Percentiles rank a stretch among this genome's conserved stretches.
phyloP scores from a whole-genome alignment of 2,888 invertebrate genomes.

The Brassicogethes aeneus region DNA sequence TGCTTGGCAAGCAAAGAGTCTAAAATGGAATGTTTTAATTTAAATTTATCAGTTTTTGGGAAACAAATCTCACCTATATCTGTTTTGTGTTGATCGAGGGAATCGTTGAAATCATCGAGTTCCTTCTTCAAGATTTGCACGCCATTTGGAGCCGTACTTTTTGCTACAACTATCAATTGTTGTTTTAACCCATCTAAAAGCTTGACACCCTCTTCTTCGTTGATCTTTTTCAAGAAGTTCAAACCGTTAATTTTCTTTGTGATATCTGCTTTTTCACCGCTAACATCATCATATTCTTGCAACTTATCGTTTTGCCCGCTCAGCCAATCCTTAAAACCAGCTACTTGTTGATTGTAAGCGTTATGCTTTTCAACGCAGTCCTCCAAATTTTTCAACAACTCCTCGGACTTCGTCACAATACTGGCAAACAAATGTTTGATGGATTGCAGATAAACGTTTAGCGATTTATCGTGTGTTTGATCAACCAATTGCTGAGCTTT shows the following conservation, averaged over 20 bases:
- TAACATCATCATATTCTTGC: constrained; percentile 70
- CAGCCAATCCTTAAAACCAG: constrained; percentile 76
- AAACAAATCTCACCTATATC: constrained; percentile 46
- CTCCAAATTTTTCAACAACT: constrained; percentile 74
- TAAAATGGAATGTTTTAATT: too few species aligned
- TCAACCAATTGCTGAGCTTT: constrained; percentile 87
- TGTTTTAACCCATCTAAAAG: constrained; percentile 60
- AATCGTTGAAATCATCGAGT: constrained; percentile 58
- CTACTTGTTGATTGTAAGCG: constrained; percentile 64
- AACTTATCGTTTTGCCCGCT: constrained; percentile 71
- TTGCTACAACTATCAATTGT: constrained; percentile 56
- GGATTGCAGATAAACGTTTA: constrained; percentile 78
- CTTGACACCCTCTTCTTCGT: constrained; percentile 54
- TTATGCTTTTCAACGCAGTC: constrained; percentile 80
- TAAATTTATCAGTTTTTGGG: neutral
- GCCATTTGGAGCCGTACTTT: constrained; percentile 75
- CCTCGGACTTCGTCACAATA: constrained; percentile 80
- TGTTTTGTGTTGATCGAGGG: constrained; percentile 56
- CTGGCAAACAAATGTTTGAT: constrained; percentile 83
- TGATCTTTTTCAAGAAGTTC: constrained; percentile 50
- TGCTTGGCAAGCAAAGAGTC: constrained; percentile 45
- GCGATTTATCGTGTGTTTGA: constrained; percentile 79
- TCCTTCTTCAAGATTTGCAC: constrained; percentile 64
- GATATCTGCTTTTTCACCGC: constrained; percentile 78
- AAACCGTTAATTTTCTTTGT: constrained; percentile 60